phyloP scores from a whole-genome alignment of 2,888 invertebrate species.

The Acleris cristana region DNA sequence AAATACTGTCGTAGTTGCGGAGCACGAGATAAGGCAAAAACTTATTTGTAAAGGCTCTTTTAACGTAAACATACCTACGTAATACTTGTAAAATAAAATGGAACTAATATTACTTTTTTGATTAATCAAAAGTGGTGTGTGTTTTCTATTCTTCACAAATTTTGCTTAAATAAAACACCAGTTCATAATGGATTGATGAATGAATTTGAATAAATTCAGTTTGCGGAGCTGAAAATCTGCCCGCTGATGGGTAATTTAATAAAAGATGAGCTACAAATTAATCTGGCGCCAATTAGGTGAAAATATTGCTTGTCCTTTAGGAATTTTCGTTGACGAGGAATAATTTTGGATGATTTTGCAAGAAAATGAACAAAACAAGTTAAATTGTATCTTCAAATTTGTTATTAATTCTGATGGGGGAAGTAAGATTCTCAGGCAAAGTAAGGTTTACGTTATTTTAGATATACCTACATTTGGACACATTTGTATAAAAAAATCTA shows the following conservation, averaged over 20 bases:
- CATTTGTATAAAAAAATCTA: too few relatives aligned
- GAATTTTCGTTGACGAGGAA: constrained; percentile 12
- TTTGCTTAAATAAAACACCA: constrained; percentile 12
- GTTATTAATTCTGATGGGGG: background rate
- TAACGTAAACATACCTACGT: too few relatives aligned
- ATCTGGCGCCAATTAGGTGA: constrained; percentile 23
- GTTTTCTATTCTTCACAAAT: background rate
- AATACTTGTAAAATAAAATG: too few relatives aligned
- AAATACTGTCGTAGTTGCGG: too few relatives aligned
- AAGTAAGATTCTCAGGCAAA: background rate
- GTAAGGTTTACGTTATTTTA: too few relatives aligned
- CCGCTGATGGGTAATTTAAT: constrained; percentile 31
- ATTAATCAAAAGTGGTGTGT: too few relatives aligned
- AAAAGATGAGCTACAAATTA: constrained; percentile 33
- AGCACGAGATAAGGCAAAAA: too few relatives aligned
- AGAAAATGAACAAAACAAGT: constrained; percentile 7
- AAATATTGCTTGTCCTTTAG: constrained; percentile 22
- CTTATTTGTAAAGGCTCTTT: too few relatives aligned
- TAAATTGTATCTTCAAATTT: background rate
- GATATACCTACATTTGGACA: too few relatives aligned
- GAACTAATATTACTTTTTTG: too few relatives aligned
- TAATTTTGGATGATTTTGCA: constrained; percentile 4
- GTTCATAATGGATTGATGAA: constrained; percentile 33
- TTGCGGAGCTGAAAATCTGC: constrained; percentile 21
- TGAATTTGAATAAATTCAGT: constrained; percentile 37